These are phyloP conservation scores for Camarhynchus parvulus DNA, from an alignment of 2,113 vertebrate species.

Conservation along the genomic window DNA sequence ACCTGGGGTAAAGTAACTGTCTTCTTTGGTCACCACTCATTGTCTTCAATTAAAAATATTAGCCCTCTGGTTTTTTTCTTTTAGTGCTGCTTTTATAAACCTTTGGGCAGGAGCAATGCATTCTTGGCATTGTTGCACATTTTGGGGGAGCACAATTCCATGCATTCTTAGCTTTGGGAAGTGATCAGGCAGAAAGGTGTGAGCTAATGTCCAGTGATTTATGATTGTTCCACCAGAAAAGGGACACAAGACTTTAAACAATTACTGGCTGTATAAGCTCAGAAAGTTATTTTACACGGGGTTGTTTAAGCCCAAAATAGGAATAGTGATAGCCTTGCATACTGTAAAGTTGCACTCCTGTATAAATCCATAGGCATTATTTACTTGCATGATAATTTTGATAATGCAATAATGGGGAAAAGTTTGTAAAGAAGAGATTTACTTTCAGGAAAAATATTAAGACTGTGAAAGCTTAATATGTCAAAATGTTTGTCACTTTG, in stretches of 20 bases:
- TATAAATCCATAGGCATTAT: neutral
- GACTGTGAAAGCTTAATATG: neutral
- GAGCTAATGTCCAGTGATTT: neutral
- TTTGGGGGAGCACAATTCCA: constrained; percentile 28
- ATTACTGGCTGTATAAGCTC: neutral
- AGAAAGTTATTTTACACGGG: neutral
- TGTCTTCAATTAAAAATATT: neutral
- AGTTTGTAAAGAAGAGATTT: neutral
- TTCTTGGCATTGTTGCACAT: constrained; percentile 34
- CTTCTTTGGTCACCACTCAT: neutral
- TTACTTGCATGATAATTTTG: neutral
- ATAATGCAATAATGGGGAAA: neutral
- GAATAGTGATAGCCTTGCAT: neutral
- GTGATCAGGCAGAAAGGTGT: constrained; percentile 56
- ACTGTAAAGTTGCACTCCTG: neutral
- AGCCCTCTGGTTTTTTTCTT: neutral
- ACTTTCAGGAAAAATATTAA: neutral
- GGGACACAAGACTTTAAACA: constrained; percentile 8
- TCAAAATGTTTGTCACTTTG: constrained; percentile 26
- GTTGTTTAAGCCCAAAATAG: neutral
- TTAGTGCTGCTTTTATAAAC: constrained; percentile 12
- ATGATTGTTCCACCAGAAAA: constrained; percentile 38
- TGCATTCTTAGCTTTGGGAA: constrained; percentile 59
- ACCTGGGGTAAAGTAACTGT: neutral
- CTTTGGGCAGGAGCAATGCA: neutral